A percentile compares a stretch with the other conserved stretches of the same genome.
Conservation (phyloP, 2,888 invertebrate species). For the Erpobdella octoculata region DNA sequence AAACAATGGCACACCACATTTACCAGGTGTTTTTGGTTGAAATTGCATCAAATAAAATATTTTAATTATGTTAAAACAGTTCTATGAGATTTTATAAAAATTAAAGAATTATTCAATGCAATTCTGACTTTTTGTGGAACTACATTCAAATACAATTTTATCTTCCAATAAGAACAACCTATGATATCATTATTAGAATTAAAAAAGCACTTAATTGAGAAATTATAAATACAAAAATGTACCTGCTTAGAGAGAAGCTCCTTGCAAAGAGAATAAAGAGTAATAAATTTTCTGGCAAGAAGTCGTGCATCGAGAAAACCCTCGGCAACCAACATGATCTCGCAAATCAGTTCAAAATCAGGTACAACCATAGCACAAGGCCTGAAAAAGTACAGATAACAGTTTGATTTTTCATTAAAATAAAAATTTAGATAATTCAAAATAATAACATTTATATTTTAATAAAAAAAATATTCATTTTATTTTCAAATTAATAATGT, state of each 20-base stretch:
- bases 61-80: neutral
- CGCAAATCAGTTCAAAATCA: slow-evolving; percentile 90
- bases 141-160: too few relatives aligned
- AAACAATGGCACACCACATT: too few relatives aligned
- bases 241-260: slow-evolving; percentile 75
- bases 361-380: slow-evolving; percentile 98
- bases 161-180: too few relatives aligned
- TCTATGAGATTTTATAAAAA: neutral
- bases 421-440: neutral
- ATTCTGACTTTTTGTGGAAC: too few relatives aligned
- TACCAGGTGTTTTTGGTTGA: too few relatives aligned
- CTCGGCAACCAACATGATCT: slow-evolving; percentile 95
- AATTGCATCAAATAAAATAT: neutral
- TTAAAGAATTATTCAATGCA: neutral
- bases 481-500: neutral
- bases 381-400: slow-evolving; percentile 57
- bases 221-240: neutral
- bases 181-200: too few relatives aligned
- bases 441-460: neutral
- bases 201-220: too few relatives aligned
- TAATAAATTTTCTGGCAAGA: slow-evolving; percentile 87
- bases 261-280: slow-evolving; percentile 84
- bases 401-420: too few relatives aligned
- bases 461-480: neutral
- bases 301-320: slow-evolving; percentile 90